phyloP scores from a whole-genome alignment of 1,140 invertebrate genomes.

The Kradibia gibbosae region DNA sequence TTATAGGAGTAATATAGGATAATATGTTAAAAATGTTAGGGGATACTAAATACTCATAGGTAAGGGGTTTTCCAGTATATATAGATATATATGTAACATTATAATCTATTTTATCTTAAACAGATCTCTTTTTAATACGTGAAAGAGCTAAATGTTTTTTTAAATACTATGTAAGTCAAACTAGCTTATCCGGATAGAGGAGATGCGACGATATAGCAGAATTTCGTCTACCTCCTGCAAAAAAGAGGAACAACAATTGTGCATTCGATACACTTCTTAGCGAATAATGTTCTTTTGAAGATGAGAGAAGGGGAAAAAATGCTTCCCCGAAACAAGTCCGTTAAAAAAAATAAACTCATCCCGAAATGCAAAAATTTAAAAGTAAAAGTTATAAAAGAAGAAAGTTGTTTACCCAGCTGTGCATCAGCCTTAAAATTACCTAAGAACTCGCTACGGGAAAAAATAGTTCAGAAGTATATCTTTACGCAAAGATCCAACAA shows the following conservation, averaged over 20 bases:
- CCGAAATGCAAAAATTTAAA: conserved; percentile 10
- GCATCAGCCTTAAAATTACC: conserved; percentile 30
- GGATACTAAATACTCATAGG: background rate
- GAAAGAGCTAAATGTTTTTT: background rate
- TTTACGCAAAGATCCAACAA: conserved; percentile 25
- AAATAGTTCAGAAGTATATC: conserved; percentile 1
- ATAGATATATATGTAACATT: no score
- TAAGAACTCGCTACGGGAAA: conserved; percentile 1
- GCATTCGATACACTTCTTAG: background rate
- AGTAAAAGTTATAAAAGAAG: background rate
- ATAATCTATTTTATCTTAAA: background rate
- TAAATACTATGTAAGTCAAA: background rate
- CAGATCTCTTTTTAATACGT: background rate
- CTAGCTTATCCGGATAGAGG: background rate
- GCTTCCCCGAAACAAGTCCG: background rate
- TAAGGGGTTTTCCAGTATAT: no score
- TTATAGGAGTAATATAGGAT: background rate
- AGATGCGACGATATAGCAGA: background rate
- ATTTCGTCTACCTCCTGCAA: background rate
- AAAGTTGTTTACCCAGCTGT: conserved; percentile 35
- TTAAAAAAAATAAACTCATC: conserved; percentile 16
- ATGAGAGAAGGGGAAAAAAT: background rate
- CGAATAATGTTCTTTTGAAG: background rate
- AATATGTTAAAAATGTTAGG: background rate
- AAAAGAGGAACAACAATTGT: background rate